Evolutionary conservation across 1,140 invertebrate species (phyloP), one percentile per base, ranked within the genome.

Genomic region (Drosophila baimaii): DNA sequence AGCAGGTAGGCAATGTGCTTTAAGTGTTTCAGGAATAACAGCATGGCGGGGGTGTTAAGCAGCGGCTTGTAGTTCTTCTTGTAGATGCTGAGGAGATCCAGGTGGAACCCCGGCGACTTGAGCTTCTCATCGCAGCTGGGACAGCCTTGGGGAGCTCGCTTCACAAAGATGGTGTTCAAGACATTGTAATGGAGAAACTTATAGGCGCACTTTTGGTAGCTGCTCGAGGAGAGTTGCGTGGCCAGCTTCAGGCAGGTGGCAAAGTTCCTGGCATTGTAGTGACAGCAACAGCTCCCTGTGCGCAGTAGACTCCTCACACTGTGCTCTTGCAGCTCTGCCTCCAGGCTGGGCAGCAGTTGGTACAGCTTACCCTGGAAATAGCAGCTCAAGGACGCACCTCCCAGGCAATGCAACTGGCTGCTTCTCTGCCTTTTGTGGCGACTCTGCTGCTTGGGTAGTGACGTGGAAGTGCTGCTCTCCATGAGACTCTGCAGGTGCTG

Each of bases 341-440:
- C 59, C 13, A 91, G 39, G 0, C 55, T 52, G 23, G 90, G 84
- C 56, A 90, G 31, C 31, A 90, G 46, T 5, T 77, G 68, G 15
- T 90, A 82, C 0, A 91, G 61, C 17, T 81, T 89, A 19, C 88
- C 74, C 44, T 91, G 90, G 41, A 91, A 91, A n/a, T 79, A 91
- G 10, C 90, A 91, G 47, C 71, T 79, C n/a, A 91, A 43, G 0
- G 78, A 85, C 2, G 6, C 29, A 5, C 41, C 58, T 35, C 59
- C 55, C 3, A 56, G 39, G 56, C 90, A 91, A 46, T 91, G 90
- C 9, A 90, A 17, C 27, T 91, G 90, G 12, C 62, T 75, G n/a
- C 59, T 54, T 0, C 71, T 51, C 13, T 65, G 72, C 19, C 79
- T 46, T 17, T 85, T 82, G 52, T 77, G 66, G 1, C 81, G 81